Evolutionary conservation across 2,797 vertebrate genomes (phyloP), one percentile per base, ranked within the genome.

Genomic region (Distichodus sexfasciatus): DNA sequence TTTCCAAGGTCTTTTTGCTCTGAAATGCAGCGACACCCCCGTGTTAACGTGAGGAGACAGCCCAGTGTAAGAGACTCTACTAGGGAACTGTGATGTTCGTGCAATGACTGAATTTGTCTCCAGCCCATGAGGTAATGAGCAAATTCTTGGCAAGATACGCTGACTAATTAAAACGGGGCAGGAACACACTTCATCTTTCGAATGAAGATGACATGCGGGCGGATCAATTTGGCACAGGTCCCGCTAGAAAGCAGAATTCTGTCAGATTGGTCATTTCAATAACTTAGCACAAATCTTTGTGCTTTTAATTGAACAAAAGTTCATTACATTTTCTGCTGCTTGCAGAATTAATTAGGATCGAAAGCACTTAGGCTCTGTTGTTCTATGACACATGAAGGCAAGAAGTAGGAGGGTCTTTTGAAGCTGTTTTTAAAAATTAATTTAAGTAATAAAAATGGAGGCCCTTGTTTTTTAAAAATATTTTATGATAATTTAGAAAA

Each of bases 301-400:
- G 48, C 41, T 41, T 67, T 74, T 72, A 76, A 78, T 71, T 67
- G 66, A 62, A 66, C 54, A 69, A 51, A 75, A 66, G 57, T 57
- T 76, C 62, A 72, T 76, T 63, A 68, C 58, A 6, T 70, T 66
- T 28, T 70, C 60, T 61, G 46, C 51, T 54, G 17, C 19, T 66
- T 61, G 36, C 31, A 41, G 50, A 75, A 71, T 55, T 3, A 53
- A 50, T 58, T 15, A 19, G 59, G 71, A 69, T 50, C 17, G 21
- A 47, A 71, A 17, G 40, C 46, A 63, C 40, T 71, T 64, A 15
- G 19, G 29, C 21, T 36, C 26, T 70, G 47, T 62, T 46, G 28
- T 29, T 17, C 43, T n/a, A 63, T 63, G 26, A 38, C 6, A 38
- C 33, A 55, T 47, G 41, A 46, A 41, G 35, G 33, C n/a, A 7